Evolutionary conservation across 2,888 invertebrate species (phyloP).

Genomic region (Stenotaenia linearis): DNA sequence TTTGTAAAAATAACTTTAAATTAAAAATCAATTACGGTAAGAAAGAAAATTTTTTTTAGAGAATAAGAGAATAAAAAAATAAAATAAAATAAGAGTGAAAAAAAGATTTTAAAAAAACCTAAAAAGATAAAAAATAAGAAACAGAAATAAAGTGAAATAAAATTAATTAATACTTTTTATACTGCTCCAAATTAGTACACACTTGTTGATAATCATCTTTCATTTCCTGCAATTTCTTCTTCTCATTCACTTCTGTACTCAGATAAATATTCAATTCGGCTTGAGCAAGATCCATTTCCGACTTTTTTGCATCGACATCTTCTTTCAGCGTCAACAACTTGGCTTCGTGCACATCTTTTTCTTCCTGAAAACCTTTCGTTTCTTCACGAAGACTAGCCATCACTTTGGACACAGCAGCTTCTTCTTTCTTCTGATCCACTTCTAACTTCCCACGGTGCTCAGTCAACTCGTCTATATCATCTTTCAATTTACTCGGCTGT

Average conservation of each 20-base stretch:
- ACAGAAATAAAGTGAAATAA: too few relatives aligned
- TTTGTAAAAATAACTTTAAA: too few relatives aligned
- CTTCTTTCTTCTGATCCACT: constrained; percentile 54
- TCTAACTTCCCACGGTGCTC: constrained; percentile 55
- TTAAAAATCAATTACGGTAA: neutral
- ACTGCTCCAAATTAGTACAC: constrained; percentile 50
- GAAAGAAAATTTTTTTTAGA: neutral
- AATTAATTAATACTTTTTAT: constrained; percentile 42
- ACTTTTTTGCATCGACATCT: constrained; percentile 65
- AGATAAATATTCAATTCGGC: constrained; percentile 73
- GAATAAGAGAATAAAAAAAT: too few relatives aligned
- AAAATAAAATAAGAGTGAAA: too few relatives aligned
- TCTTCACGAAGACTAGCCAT: constrained; percentile 61
- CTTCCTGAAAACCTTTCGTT: constrained; percentile 64
- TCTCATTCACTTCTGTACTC: constrained; percentile 60
- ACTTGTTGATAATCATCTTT: constrained; percentile 49
- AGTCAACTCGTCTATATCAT: constrained; percentile 57
- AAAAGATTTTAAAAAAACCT: too few relatives aligned
- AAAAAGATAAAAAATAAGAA: too few relatives aligned
- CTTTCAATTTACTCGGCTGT: constrained; percentile 66
- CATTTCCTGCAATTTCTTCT: constrained; percentile 59
- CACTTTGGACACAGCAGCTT: constrained; percentile 49
- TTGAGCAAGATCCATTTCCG: constrained; percentile 59
- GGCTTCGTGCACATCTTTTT: constrained; percentile 63
- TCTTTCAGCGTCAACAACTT: constrained; percentile 64